Base-by-base conservation (phyloP, 2,797 vertebrate genomes). In the Mormyrops attenuatus region DNA sequence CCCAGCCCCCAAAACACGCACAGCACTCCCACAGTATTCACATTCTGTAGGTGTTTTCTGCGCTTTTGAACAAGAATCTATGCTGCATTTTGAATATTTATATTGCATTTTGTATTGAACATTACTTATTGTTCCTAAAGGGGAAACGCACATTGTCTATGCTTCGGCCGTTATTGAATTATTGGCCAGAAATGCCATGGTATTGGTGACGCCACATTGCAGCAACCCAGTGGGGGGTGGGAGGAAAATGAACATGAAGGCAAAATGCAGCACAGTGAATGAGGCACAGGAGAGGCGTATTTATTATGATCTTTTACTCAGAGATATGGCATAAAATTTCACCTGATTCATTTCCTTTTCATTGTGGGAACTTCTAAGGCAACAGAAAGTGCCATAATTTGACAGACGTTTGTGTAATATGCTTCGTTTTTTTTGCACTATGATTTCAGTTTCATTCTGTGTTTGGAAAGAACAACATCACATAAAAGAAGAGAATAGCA, bases 341-440 rank as follows among this genome's bases (percentile, higher is more conserved):
- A 66, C 44, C 87, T 82, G n/a, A 57, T 57, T 7, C 11, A 50
- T 66, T 52, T 90, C 38, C 22, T 73, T 38, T 77, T 22, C 47
- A 44, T 44, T 53, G 60, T n/a, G 5, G 17, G 6, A 50, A 30
- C 50, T 63, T 47, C 55, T 85, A 82, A 89, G 69, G 80, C 50
- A 57, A 57, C 15, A 77, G 69, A 77, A 20, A 77, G 22, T 47
- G 52, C 20, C 22, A 44, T 87, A 47, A 73, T 77, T 87, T 89
- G 30, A 89, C 50, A 50, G 47, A 55, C 84, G 63, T 90, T 80
- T 57, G 38, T 60, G 69, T 80, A 88, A 90, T 90, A 86, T 38
- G 13, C 41, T 73, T 6, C 34, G 26, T 53, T 77, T 73, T 85
- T 47, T 55, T 60, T 57, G 7, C 73, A 30, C 20, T 53, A 30